Percentiles rank a stretch among this genome's conserved stretches.
Evolutionary conservation across 2,888 invertebrate species (phyloP).

Genomic region (Drosophila mulleri): DNA sequence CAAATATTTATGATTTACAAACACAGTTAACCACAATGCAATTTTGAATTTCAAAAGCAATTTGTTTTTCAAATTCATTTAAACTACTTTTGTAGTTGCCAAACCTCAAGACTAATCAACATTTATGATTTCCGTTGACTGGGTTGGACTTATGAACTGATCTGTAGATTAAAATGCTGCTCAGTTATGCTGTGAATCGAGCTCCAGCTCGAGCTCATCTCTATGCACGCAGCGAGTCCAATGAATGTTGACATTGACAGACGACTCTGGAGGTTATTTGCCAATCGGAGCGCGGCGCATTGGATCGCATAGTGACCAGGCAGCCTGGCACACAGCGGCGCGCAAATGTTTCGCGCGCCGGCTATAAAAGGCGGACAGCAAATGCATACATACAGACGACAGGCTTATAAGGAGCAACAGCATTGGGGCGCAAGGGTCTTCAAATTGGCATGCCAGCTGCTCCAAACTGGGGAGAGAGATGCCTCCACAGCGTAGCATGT

Average conservation of each 20-base stretch:
- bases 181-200: conserved; percentile 47
- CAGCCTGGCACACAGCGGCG: conserved; percentile 31
- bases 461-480: conserved; percentile 15
- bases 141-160: conserved; percentile 15
- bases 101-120: conserved; percentile 6
- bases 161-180: conserved; percentile 50
- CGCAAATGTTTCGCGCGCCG: conserved; percentile 47
- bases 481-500: conserved; percentile 33
- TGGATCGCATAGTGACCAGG: conserved; percentile 61
- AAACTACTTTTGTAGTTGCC: conserved; percentile 1
- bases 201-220: conserved; percentile 35
- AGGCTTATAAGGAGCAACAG: conserved; percentile 51
- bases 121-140: conserved; percentile 8
- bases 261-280: conserved; percentile 60
- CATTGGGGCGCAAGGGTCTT: conserved; percentile 49
- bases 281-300: conserved; percentile 42
- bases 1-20: conserved; percentile 6
- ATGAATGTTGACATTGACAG: conserved; percentile 59
- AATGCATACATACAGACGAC: not conserved
- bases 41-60: not conserved
- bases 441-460: conserved; percentile 33
- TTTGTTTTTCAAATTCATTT: conserved; percentile 2
- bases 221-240: conserved; percentile 37
- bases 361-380: conserved; percentile 54
- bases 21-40: conserved; percentile 2